Percentiles rank a stretch among this genome's conserved stretches.
Evolutionary conservation across 2,113 vertebrate genomes (phyloP).

Genomic region (Syrrhaptes paradoxus): DNA sequence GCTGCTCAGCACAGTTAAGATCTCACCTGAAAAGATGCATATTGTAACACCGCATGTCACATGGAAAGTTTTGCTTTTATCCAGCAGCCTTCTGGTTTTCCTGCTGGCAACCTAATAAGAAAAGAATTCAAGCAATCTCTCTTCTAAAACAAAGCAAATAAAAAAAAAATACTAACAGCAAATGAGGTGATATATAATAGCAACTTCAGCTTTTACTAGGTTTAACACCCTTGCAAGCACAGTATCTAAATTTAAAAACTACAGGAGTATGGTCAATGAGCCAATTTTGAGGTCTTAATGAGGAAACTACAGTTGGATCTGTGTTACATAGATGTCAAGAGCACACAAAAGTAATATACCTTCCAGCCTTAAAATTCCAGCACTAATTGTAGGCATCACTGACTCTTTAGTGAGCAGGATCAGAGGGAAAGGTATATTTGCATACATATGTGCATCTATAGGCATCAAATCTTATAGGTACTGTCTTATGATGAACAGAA

Average conservation of each 20-base stretch:
- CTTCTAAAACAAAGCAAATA: slow-evolving; percentile 13
- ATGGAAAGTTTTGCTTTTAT: slow-evolving; percentile 92
- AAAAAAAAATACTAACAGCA: neutral
- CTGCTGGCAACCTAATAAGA: slow-evolving; percentile 84
- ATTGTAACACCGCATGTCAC: slow-evolving; percentile 88
- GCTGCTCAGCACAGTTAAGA: neutral
- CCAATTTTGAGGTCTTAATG: neutral
- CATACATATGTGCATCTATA: neutral
- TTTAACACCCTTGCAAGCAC: neutral
- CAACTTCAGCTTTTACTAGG: neutral
- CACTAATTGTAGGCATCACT: neutral
- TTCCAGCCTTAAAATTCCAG: neutral
- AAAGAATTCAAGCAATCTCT: slow-evolving; percentile 23
- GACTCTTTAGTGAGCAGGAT: neutral
- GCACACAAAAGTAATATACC: neutral
- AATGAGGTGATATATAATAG: neutral
- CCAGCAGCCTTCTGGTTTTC: slow-evolving; percentile 87
- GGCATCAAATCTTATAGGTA: neutral
- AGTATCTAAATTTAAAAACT: neutral
- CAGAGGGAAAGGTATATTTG: neutral
- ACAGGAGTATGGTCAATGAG: neutral
- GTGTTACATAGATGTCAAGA: neutral
- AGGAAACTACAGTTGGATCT: neutral
- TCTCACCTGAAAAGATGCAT: slow-evolving; percentile 91
- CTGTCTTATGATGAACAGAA: neutral